Base-by-base conservation (phyloP, 1,140 invertebrate genomes). In the Pseudomyrmex cubaensis region DNA sequence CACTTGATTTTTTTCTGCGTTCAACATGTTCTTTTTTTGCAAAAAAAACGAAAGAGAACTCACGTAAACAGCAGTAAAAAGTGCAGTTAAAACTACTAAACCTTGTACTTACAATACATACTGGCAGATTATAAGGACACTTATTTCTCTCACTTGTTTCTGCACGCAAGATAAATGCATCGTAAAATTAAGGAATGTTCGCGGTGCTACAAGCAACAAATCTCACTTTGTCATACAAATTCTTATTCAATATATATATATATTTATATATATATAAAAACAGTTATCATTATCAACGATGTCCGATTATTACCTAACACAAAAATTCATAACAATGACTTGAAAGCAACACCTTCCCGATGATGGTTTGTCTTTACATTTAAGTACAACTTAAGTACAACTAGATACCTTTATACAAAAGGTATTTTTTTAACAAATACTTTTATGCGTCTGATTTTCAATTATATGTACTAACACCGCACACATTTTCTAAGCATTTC, bases 111-210 rank as follows among this genome's bases (percentile, higher is more conserved):
- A 59, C 13, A 44, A 62, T 67, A 67, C 20, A 56, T 84, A 57
- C 50, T 85, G 67, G 66, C 46, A 87, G 72, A 17, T 15, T 64
- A 12, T 61, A 85, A 88, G 66, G 67, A 46, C 75, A 87, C 76
- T 84, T 77, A 20, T 84, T 80, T 80, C 20, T 66, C 48, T 25
- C 44, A 70, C 35, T n/a, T 72, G 61, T 70, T 10, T 4, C 59
- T 72, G 35, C 35, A 35, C 35, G 35, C 35, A 57, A 46, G 50
- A 22, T 61, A 69, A 59, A 78, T 59, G 44, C 76, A 70, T 61
- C 46, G 8, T 80, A 80, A 3, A 80, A 80, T 80, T 70, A 80
- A 80, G 66, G 20, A 78, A 59, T 67, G n/a, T 59, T 70, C 13
- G 15, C 7, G 22, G 46, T 17, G n/a, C 10, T 59, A 72, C 59